phyloP scores from a whole-genome alignment of 2,888 invertebrate species.

The Melangyna quadrimaculata region DNA sequence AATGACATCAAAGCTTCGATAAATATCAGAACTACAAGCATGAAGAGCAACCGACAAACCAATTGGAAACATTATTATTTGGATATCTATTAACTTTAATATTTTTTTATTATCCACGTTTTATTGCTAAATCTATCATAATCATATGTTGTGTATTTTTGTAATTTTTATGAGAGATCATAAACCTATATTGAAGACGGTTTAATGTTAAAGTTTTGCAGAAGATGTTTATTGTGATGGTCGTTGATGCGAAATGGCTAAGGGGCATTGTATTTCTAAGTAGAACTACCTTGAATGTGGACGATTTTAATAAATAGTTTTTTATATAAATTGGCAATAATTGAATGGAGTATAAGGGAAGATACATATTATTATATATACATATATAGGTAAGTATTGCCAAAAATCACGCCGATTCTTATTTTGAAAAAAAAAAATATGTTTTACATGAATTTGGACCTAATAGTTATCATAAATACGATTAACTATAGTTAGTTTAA shows the following conservation, averaged over 20 bases:
- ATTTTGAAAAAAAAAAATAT: no score
- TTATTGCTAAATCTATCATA: conserved; percentile 15
- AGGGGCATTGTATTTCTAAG: neutral
- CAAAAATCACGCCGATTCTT: no score
- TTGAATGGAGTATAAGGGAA: no score
- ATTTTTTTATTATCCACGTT: neutral
- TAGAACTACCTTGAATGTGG: conserved; percentile 16
- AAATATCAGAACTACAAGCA: conserved; percentile 27
- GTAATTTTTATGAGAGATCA: neutral
- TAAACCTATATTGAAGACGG: neutral
- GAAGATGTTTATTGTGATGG: neutral
- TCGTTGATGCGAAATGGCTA: neutral
- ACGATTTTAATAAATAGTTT: neutral
- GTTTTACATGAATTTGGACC: no score
- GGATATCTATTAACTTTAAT: neutral
- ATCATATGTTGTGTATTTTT: neutral
- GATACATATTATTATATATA: no score
- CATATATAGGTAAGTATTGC: no score
- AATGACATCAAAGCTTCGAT: neutral
- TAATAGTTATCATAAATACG: no score
- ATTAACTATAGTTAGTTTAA: no score
- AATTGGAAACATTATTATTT: conserved; percentile 2
- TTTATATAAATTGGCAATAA: neutral
- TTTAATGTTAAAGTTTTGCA: conserved; percentile 9
- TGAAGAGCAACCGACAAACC: conserved; percentile 16